These are phyloP conservation scores for Parus major DNA, from an alignment of 2,113 vertebrate species.

Conservation along the genomic window DNA sequence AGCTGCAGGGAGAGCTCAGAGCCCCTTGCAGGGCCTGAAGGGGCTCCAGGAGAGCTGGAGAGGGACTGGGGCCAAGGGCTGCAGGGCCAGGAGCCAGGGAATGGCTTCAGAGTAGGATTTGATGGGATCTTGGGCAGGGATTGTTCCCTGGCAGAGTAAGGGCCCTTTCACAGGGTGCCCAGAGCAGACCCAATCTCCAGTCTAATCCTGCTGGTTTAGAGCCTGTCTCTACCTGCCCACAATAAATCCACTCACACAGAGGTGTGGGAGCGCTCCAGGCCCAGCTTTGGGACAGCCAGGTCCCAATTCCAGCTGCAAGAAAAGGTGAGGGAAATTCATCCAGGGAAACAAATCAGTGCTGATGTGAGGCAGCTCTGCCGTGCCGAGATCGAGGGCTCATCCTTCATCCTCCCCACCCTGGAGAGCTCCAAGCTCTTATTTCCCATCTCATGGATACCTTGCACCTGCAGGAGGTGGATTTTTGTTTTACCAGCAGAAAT, in stretches of 20 bases:
- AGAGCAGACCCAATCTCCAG: neutral
- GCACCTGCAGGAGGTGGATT: neutral
- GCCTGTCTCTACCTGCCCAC: neutral
- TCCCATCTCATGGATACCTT: neutral
- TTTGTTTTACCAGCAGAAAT: neutral
- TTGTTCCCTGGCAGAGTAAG: neutral
- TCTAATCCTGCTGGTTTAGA: accelerated
- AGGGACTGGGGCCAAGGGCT: neutral
- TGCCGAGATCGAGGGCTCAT: neutral
- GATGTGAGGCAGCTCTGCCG: accelerated
- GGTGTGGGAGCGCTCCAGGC: neutral
- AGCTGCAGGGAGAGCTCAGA: neutral
- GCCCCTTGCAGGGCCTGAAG: neutral
- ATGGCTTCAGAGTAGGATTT: neutral
- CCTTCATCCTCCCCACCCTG: neutral
- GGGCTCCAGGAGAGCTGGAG: neutral
- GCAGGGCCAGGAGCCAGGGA: neutral
- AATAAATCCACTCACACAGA: no score
- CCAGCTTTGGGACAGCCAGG: neutral
- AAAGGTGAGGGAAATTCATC: neutral
- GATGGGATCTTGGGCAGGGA: neutral
- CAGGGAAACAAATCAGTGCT: neutral
- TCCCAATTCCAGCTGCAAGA: neutral
- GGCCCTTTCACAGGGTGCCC: neutral
- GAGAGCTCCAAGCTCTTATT: neutral